Evolutionary conservation across 2,797 vertebrate genomes (phyloP).

Genomic region (Distichodus sexfasciatus): DNA sequence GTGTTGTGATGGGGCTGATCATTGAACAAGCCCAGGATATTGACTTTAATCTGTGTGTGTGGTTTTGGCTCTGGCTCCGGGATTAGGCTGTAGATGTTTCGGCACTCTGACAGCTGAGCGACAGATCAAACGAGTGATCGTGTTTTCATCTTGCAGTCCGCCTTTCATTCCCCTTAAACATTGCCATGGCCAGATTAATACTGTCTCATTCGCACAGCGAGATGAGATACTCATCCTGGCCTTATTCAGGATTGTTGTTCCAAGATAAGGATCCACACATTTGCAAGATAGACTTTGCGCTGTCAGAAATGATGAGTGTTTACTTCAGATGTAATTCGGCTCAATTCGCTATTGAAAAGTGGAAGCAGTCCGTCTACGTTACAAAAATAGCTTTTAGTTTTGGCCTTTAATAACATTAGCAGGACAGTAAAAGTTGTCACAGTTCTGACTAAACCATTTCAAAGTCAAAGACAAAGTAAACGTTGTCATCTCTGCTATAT

Average conservation of each 20-base stretch:
- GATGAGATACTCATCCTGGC: slow-evolving; percentile 14
- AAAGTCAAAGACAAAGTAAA: too few relatives aligned
- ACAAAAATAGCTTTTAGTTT: too few relatives aligned
- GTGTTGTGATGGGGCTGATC: background rate
- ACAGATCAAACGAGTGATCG: slow-evolving; percentile 21
- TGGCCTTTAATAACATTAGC: too few relatives aligned
- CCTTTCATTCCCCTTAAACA: slow-evolving; percentile 34
- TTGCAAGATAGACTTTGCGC: too few relatives aligned
- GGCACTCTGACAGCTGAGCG: slow-evolving; percentile 22
- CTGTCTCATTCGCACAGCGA: slow-evolving; percentile 25
- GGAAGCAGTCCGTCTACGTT: too few relatives aligned
- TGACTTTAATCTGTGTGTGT: slow-evolving; percentile 9
- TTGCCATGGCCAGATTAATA: slow-evolving; percentile 18
- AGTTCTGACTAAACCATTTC: too few relatives aligned
- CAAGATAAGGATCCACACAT: background rate
- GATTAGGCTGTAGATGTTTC: slow-evolving; percentile 12
- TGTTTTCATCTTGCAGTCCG: slow-evolving; percentile 20
- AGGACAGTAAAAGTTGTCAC: too few relatives aligned
- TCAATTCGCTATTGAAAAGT: too few relatives aligned
- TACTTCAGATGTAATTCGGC: background rate
- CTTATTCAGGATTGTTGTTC: slow-evolving; percentile 11
- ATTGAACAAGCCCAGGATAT: background rate
- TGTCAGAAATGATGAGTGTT: background rate
- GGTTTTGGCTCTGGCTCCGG: background rate
- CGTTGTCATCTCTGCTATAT: too few relatives aligned